Conservation (phyloP, 2,113 vertebrate genomes). For the Cephalophus harveyi region DNA sequence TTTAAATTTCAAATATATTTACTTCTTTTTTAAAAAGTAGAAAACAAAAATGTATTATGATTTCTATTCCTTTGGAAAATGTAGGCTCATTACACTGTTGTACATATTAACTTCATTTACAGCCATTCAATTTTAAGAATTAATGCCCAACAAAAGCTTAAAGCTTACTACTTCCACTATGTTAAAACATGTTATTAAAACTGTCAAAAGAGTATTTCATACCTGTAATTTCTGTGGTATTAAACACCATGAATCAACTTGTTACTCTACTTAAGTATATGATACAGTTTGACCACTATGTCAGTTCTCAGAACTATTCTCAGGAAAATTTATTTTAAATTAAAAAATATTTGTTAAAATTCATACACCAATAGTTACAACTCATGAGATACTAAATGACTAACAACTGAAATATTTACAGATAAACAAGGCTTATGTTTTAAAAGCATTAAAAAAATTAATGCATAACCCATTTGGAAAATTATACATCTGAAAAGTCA, state of each 20-base stretch:
- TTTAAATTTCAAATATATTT: not conserved
- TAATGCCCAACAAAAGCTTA: not conserved
- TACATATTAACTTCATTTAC: not conserved
- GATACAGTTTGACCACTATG: constrained; percentile 80
- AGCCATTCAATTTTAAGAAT: not conserved
- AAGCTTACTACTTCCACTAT: not conserved
- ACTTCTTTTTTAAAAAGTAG: not conserved
- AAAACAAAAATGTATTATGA: not conserved
- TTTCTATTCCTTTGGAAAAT: not conserved
- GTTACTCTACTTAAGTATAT: constrained; percentile 85
- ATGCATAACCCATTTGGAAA: not conserved
- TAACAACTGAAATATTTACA: constrained; percentile 44
- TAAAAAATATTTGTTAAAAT: not conserved
- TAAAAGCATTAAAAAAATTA: constrained; percentile 9
- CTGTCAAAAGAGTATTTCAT: not conserved
- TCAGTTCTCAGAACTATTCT: constrained; percentile 87
- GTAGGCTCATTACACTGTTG: not conserved
- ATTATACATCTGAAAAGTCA: not conserved
- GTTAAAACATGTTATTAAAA: not conserved
- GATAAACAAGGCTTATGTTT: not conserved
- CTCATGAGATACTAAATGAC: constrained; percentile 55
- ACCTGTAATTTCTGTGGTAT: constrained; percentile 94
- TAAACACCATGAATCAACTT: constrained; percentile 89
- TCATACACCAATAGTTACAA: not conserved
- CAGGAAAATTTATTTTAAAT: constrained; percentile 61